Conservation (phyloP, 2,888 invertebrate genomes). For the Adela reaumurella region DNA sequence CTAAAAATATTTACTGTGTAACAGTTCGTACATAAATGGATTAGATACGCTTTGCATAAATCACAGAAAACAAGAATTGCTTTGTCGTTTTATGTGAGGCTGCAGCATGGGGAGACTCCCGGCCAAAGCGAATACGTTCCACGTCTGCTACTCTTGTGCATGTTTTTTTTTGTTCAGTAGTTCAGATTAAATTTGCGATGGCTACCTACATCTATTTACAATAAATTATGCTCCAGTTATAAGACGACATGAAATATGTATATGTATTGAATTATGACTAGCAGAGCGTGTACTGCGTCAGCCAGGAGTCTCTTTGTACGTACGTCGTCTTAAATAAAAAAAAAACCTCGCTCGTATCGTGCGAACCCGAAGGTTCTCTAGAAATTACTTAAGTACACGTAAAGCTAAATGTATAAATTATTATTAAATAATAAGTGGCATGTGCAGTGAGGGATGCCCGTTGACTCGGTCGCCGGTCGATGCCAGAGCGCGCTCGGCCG, state of each 20-base stretch:
- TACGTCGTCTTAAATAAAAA: too few species aligned
- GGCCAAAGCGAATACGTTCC: too few species aligned
- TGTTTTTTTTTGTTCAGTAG: too few species aligned
- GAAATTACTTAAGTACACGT: slow-evolving; percentile 57
- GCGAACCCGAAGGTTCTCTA: slow-evolving; percentile 53
- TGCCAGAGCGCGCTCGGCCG: slow-evolving; percentile 28
- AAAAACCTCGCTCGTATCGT: too few species aligned
- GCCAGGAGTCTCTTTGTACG: too few species aligned
- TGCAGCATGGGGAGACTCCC: slow-evolving; percentile 34
- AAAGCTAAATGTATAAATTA: slow-evolving; percentile 58
- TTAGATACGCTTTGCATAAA: slow-evolving; percentile 28
- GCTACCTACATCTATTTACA: too few species aligned
- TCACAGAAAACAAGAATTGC: slow-evolving; percentile 43
- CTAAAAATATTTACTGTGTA: not conserved
- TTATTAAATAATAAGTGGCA: slow-evolving; percentile 58
- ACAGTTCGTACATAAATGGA: slow-evolving; percentile 23
- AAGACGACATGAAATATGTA: too few species aligned
- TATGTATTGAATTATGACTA: too few species aligned
- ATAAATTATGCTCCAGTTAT: too few species aligned
- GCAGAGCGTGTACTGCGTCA: too few species aligned
- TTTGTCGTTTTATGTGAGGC: slow-evolving; percentile 43
- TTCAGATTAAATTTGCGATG: too few species aligned
- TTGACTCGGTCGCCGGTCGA: slow-evolving; percentile 49
- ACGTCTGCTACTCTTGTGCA: too few species aligned
- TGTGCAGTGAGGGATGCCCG: slow-evolving; percentile 54